phyloP scores from a whole-genome alignment of 2,113 vertebrate genomes.

The Syngnathus floridae region DNA sequence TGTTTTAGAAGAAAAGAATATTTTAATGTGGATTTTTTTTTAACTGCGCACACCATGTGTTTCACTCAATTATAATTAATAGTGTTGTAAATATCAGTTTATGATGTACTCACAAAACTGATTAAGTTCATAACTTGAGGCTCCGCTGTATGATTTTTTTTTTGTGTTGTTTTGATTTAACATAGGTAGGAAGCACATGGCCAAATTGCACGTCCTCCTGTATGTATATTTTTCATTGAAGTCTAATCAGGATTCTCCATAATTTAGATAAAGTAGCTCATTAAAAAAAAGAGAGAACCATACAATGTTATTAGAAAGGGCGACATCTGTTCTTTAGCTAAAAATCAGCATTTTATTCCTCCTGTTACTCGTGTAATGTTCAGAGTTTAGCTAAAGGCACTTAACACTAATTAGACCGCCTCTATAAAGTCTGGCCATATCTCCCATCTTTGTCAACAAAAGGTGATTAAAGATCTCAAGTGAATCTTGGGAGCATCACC shows the following conservation, averaged over 20 bases:
- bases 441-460: slow-evolving; percentile 8
- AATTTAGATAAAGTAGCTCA: background rate
- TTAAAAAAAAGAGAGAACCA: background rate
- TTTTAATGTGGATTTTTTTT: too few relatives aligned
- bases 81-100: too few relatives aligned
- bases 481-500: slow-evolving; percentile 1
- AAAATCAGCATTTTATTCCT: slow-evolving; percentile 4
- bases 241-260: background rate
- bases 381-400: background rate
- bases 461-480: slow-evolving; percentile 12
- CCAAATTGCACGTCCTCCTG: too few relatives aligned
- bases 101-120: too few relatives aligned
- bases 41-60: too few relatives aligned
- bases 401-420: slow-evolving; percentile 11
- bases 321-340: background rate
- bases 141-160: too few relatives aligned
- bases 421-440: background rate
- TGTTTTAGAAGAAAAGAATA: too few relatives aligned
- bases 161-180: too few relatives aligned
- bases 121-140: too few relatives aligned
- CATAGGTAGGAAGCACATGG: too few relatives aligned
- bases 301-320: background rate
- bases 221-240: too few relatives aligned
- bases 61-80: too few relatives aligned
- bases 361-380: slow-evolving; percentile 6